These are phyloP conservation scores for Sorex araneus DNA, from an alignment of 2,113 vertebrate species.

Conservation along the genomic window DNA sequence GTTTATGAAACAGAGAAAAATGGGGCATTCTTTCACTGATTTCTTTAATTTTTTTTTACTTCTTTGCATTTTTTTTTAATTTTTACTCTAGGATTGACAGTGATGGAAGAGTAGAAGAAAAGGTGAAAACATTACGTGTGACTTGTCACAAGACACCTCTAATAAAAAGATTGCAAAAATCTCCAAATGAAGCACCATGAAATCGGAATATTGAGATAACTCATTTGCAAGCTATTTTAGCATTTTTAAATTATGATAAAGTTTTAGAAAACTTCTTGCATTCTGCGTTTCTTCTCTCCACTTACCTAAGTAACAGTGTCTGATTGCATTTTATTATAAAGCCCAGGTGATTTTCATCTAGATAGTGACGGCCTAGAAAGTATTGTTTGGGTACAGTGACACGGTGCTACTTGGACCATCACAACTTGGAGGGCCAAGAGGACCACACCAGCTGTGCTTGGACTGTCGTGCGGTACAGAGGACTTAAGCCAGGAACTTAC, in stretches of 20 bases:
- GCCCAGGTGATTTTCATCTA: too few species aligned
- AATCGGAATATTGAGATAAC: neutral
- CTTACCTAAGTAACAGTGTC: neutral
- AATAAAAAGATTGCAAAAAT: neutral
- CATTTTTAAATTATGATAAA: too few species aligned
- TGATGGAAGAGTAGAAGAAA: neutral
- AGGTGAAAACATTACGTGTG: neutral
- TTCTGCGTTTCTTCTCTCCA: neutral
- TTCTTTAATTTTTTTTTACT: slow-evolving; percentile 12
- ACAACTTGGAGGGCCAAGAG: too few species aligned
- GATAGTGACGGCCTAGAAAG: too few species aligned
- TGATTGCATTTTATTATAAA: too few species aligned
- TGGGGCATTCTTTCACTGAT: neutral
- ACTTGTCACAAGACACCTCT: neutral
- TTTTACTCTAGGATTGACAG: neutral
- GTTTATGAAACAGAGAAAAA: neutral
- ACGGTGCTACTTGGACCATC: too few species aligned
- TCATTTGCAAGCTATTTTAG: neutral
- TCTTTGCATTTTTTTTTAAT: neutral
- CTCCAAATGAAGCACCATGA: neutral
- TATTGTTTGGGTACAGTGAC: too few species aligned
- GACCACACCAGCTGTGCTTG: too few species aligned
- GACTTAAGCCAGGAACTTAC: too few species aligned
- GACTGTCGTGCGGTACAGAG: too few species aligned
- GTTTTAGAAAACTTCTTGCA: slow-evolving; percentile 16